These are phyloP conservation scores for Crocallis elinguaria DNA, from an alignment of 2,888 invertebrate genomes.

Conservation along the genomic window DNA sequence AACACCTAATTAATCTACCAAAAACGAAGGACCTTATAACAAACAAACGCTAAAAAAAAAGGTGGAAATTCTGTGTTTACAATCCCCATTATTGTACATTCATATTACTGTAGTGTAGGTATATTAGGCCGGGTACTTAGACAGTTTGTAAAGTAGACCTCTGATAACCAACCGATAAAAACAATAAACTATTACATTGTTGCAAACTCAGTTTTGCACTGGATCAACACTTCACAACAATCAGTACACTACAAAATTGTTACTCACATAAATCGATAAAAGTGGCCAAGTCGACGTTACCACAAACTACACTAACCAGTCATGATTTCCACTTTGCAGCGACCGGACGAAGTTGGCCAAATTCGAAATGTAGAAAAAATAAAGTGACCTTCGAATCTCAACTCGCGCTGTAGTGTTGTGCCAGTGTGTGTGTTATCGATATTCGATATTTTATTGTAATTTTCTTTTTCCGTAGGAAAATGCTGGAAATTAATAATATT, in stretches of 20 bases:
- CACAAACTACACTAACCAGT: slow-evolving; percentile 73
- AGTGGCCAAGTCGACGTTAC: slow-evolving; percentile 63
- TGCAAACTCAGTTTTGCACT: slow-evolving; percentile 36
- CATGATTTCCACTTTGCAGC: slow-evolving; percentile 83
- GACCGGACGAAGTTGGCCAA: slow-evolving; percentile 82
- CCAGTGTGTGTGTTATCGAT: slow-evolving; percentile 62
- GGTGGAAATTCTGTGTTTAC: too few relatives aligned
- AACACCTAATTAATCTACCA: too few relatives aligned
- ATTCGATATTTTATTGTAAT: slow-evolving; percentile 63
- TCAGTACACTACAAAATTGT: slow-evolving; percentile 63
- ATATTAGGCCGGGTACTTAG: too few relatives aligned
- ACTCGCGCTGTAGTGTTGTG: slow-evolving; percentile 69
- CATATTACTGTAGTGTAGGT: too few relatives aligned
- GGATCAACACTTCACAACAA: slow-evolving; percentile 47
- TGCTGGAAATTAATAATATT: slow-evolving; percentile 83
- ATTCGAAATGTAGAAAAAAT: slow-evolving; percentile 76
- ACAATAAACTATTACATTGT: slow-evolving; percentile 26
- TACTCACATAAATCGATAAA: slow-evolving; percentile 64
- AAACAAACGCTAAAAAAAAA: too few relatives aligned
- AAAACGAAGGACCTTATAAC: too few relatives aligned
- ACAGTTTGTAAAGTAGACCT: too few relatives aligned
- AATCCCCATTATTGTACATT: too few relatives aligned
- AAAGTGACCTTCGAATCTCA: slow-evolving; percentile 60
- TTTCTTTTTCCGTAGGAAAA: slow-evolving; percentile 83
- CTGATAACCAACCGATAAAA: background rate